Conservation (phyloP, 2,888 invertebrate genomes). For the Ptychoptera contaminata region DNA sequence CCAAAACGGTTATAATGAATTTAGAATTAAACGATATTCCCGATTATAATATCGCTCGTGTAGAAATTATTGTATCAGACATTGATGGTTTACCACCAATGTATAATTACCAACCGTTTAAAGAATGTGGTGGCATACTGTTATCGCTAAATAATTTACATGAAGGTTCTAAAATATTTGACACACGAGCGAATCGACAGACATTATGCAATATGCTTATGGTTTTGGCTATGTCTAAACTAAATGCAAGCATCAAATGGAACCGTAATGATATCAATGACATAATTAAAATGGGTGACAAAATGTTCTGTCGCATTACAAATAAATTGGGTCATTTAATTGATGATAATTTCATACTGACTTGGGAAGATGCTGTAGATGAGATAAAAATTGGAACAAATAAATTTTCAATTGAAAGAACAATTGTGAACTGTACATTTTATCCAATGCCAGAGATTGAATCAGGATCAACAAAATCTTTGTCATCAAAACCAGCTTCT, state of each 20-base stretch:
- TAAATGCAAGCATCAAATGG: slow-evolving; percentile 13
- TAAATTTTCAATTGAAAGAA: slow-evolving; percentile 10
- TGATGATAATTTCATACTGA: slow-evolving; percentile 1
- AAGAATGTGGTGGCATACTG: slow-evolving; percentile 27
- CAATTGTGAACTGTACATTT: background rate
- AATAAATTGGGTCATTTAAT: slow-evolving; percentile 3
- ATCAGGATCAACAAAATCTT: background rate
- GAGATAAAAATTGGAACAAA: slow-evolving; percentile 11
- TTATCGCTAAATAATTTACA: slow-evolving; percentile 14
- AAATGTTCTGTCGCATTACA: slow-evolving; percentile 10
- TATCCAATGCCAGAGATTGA: background rate
- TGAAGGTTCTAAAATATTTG: slow-evolving; percentile 12
- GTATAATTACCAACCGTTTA: slow-evolving; percentile 26
- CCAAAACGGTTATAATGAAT: slow-evolving; percentile 6
- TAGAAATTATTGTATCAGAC: slow-evolving; percentile 4
- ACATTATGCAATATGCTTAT: slow-evolving; percentile 14
- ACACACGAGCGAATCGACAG: slow-evolving; percentile 13
- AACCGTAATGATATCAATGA: slow-evolving; percentile 12
- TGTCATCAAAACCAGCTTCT: background rate
- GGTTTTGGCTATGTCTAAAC: slow-evolving; percentile 11
- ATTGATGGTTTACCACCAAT: slow-evolving; percentile 25
- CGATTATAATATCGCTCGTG: background rate
- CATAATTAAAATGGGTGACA: slow-evolving; percentile 14
- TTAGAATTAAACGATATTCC: background rate
- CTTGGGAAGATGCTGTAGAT: slow-evolving; percentile 5